Base-by-base conservation (phyloP, 2,888 invertebrate genomes). In the Aleiodes testaceus region DNA sequence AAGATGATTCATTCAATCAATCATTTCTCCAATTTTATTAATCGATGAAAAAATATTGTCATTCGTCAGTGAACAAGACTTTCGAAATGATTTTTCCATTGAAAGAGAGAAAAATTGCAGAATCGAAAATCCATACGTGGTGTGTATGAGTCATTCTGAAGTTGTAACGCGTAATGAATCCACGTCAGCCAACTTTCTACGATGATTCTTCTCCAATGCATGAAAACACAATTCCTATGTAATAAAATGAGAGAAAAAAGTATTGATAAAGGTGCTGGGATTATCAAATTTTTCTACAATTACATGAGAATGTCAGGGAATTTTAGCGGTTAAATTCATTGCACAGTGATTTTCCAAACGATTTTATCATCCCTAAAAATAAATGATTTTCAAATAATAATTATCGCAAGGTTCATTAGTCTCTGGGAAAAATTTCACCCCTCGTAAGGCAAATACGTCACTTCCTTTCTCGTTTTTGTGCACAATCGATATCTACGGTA, bases 401-500 rank as follows among this genome's bases (percentile, higher is more conserved):
- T 36, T 36, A 36, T 36, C 1, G 6, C 1, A 9, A 11, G 2
- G 36, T 36, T 7, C 36, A 36, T 11, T 36, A 36, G 36, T 9
- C 7, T 36, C 36, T 36, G 9, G 36, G 9, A 9, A 36, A 26
- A 9, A 36, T 36, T 36, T 36, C 36, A 36, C 36, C 49, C 49
- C 49, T 18, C 49, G 49, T 49, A 16, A 16, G 49, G 16, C 3
- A 2, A 49, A 49, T 49, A 49, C 49, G 20, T 18, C 16, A 49
- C 16, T 49, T 49, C 26, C 26, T 55, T 55, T 14, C 55, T 11
- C 55, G 30, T 30, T 7, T 16, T 9, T 14, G 22, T 55, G 18
- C 53, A 26, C 53, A 16, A 52, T 26, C 26, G 26, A 26, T 20
- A 55, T 55, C 26, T 36, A 30, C 64, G 70, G 70, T 74, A 73